Conservation (phyloP, 2,888 invertebrate genomes). For the Anaspis maculata region DNA sequence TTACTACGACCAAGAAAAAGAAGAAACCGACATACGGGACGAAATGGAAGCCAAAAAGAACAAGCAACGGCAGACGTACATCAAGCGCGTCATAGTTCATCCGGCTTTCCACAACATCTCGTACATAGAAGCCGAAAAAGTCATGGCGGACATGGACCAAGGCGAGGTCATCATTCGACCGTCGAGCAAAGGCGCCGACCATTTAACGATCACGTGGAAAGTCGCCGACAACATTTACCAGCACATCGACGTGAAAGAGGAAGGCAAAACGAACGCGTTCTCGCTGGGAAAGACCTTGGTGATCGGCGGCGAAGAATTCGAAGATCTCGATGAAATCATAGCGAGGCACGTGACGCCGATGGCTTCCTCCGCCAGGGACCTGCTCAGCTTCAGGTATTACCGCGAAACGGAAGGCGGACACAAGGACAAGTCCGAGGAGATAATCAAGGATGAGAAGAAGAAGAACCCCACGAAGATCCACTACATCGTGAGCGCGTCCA, state of each 20-base stretch:
- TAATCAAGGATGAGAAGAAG: slow-evolving; percentile 79
- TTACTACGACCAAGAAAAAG: slow-evolving; percentile 82
- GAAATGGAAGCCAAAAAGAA: slow-evolving; percentile 77
- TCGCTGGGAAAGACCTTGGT: slow-evolving; percentile 81
- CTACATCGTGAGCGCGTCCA: slow-evolving; percentile 76
- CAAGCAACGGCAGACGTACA: slow-evolving; percentile 76
- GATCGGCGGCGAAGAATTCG: slow-evolving; percentile 90
- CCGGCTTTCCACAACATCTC: slow-evolving; percentile 96
- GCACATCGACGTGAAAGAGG: slow-evolving; percentile 93
- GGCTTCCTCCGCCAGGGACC: slow-evolving; percentile 87
- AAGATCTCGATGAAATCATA: slow-evolving; percentile 98
- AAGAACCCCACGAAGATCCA: slow-evolving; percentile 84
- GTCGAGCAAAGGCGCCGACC: slow-evolving; percentile 92
- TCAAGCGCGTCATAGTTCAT: slow-evolving; percentile 95
- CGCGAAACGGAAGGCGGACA: slow-evolving; percentile 67
- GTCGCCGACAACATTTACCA: slow-evolving; percentile 90
- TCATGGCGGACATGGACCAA: slow-evolving; percentile 88
- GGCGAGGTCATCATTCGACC: slow-evolving; percentile 96
- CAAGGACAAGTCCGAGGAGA: slow-evolving; percentile 81
- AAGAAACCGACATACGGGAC: slow-evolving; percentile 68
- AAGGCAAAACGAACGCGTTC: slow-evolving; percentile 94
- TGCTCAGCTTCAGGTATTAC: slow-evolving; percentile 87
- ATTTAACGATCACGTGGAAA: slow-evolving; percentile 98
- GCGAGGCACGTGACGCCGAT: slow-evolving; percentile 94
- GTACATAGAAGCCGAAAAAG: slow-evolving; percentile 82